phyloP scores from a whole-genome alignment of 2,797 vertebrate species.

The Aphelocoma californica region DNA sequence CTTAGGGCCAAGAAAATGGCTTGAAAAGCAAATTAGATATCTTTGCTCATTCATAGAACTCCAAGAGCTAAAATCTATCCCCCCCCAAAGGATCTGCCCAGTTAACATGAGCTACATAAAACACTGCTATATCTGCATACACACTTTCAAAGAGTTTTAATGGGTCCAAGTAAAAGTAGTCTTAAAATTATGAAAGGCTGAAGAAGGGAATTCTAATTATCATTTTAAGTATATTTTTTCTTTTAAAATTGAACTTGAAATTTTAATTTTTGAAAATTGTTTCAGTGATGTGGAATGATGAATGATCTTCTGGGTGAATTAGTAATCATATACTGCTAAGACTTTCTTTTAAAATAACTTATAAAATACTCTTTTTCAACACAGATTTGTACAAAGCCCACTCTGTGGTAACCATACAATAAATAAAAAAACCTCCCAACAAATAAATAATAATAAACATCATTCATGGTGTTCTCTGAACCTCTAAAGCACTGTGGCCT shows the following conservation, averaged over 20 bases:
- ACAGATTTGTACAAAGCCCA: neutral
- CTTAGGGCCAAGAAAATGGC: rapidly evolving
- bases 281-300: neutral
- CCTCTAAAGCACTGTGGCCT: neutral
- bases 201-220: neutral
- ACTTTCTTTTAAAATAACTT: neutral
- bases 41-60: neutral
- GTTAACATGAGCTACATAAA: neutral
- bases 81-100: neutral
- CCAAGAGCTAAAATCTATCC: rapidly evolving
- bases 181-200: neutral
- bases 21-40: neutral
- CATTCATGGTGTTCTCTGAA: neutral
- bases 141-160: neutral
- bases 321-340: neutral
- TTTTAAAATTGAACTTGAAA: neutral
- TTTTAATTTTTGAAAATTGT: neutral
- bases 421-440: neutral
- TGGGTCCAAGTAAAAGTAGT: neutral
- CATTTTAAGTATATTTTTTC: neutral
- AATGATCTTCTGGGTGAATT: neutral
- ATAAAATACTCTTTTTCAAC: neutral
- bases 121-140: neutral
- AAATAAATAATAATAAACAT: constrained; percentile 54
- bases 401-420: neutral